Evolutionary conservation across 2,797 vertebrate species (phyloP).

Genomic region (Mallotus villosus): DNA sequence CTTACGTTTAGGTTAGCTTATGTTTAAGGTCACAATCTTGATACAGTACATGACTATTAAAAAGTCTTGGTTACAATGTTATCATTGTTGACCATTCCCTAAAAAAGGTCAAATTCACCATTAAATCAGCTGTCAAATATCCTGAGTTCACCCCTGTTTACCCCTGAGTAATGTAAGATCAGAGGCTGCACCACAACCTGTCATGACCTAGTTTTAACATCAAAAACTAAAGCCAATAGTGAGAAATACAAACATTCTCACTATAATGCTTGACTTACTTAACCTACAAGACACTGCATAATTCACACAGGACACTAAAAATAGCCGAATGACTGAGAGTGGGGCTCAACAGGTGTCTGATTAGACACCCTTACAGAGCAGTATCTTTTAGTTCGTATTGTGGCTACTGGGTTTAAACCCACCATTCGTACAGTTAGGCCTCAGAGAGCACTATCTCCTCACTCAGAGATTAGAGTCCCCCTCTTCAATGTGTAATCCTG

Average conservation of each 20-base stretch:
- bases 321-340: constrained; percentile 25
- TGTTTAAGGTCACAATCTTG: no score
- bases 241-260: background rate
- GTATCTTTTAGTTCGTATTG: constrained; percentile 8
- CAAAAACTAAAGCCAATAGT: constrained; percentile 2
- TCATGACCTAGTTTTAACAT: constrained; percentile 39
- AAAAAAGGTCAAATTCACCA: background rate
- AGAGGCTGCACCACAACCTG: background rate
- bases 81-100: no score
- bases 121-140: background rate
- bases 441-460: constrained; percentile 26
- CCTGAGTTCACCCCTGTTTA: background rate
- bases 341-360: constrained; percentile 46
- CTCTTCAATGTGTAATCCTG: constrained; percentile 50
- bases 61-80: no score
- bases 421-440: constrained; percentile 15
- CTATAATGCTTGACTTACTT: background rate
- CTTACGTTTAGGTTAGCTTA: no score
- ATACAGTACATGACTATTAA: no score
- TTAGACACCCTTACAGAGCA: constrained; percentile 27
- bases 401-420: background rate
- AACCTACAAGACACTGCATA: background rate
- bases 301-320: constrained; percentile 21
- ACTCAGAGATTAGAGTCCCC: constrained; percentile 44
- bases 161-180: background rate